Conservation (phyloP, 2,797 vertebrate genomes). For the Novumbra hubbsi region DNA sequence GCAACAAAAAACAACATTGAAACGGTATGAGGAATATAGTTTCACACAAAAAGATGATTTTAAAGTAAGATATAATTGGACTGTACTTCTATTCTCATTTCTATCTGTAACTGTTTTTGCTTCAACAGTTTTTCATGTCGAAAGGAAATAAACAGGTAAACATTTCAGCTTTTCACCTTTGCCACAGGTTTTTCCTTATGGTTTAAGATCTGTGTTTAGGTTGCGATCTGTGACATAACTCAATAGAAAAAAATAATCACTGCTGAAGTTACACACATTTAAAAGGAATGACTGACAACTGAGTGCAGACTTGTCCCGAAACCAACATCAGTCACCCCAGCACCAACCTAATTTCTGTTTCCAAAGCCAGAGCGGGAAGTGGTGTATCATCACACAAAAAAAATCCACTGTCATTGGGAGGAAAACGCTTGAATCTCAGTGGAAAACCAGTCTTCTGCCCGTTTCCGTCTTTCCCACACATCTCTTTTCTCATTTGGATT, state of each 20-base stretch:
- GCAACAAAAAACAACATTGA: too few relatives aligned
- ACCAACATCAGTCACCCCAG: too few relatives aligned
- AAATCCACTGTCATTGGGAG: conserved; percentile 36
- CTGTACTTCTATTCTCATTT: background rate
- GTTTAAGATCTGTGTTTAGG: background rate
- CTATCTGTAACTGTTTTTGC: conserved; percentile 11
- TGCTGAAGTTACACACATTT: too few relatives aligned
- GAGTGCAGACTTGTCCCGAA: too few relatives aligned
- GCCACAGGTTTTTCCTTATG: background rate
- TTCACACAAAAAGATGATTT: background rate
- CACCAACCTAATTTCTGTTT: background rate
- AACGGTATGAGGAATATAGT: conserved; percentile 20
- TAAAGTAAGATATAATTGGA: background rate
- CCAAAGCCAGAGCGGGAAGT: conserved; percentile 36
- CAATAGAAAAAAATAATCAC: too few relatives aligned
- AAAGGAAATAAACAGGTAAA: conserved; percentile 45
- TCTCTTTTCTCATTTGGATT: conserved; percentile 3
- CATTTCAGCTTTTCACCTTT: background rate
- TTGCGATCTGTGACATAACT: background rate
- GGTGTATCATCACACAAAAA: conserved; percentile 22
- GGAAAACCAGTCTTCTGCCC: conserved; percentile 55
- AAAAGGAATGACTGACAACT: too few relatives aligned
- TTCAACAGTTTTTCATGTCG: conserved; percentile 48
- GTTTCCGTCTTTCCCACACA: conserved; percentile 61
- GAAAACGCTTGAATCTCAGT: conserved; percentile 55